A percentile compares a stretch with the other conserved stretches of the same genome.
phyloP scores from a whole-genome alignment of 2,888 invertebrate species.

The Andrena flavipes region DNA sequence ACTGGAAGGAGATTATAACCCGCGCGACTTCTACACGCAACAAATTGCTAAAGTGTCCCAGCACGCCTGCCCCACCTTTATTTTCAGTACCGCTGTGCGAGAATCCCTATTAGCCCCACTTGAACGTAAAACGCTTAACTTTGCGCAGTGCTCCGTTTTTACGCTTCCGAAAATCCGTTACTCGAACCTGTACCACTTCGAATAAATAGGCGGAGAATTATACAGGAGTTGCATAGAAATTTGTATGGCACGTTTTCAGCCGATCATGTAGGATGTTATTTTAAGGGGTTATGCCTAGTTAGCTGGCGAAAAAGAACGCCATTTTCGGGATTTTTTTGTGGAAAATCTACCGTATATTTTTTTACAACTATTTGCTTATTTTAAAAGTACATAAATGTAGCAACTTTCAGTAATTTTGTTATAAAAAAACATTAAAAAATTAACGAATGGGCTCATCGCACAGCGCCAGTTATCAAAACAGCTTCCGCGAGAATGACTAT shows the following conservation, averaged over 20 bases:
- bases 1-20: conserved; percentile 11
- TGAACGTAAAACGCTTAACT: conserved; percentile 52
- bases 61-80: conserved; percentile 15
- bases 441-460: too few species aligned
- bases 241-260: not conserved
- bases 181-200: conserved; percentile 8
- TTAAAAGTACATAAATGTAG: too few species aligned
- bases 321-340: too few species aligned
- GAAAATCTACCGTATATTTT: too few species aligned
- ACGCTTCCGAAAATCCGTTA: conserved; percentile 39
- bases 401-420: too few species aligned
- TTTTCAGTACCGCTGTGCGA: conserved; percentile 41
- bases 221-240: conserved; percentile 31
- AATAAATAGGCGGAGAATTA: conserved; percentile 63
- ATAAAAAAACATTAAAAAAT: too few species aligned
- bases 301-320: too few species aligned
- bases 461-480: too few species aligned
- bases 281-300: not conserved
- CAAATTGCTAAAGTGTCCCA: conserved; percentile 38
- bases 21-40: conserved; percentile 24
- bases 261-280: conserved; percentile 22
- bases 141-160: conserved; percentile 19
- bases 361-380: too few species aligned
- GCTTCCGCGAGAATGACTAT: too few species aligned
- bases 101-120: conserved; percentile 51